These are phyloP conservation scores for Eulemur mongoz DNA, from an alignment of 2,797 vertebrate genomes.

Conservation along the genomic window DNA sequence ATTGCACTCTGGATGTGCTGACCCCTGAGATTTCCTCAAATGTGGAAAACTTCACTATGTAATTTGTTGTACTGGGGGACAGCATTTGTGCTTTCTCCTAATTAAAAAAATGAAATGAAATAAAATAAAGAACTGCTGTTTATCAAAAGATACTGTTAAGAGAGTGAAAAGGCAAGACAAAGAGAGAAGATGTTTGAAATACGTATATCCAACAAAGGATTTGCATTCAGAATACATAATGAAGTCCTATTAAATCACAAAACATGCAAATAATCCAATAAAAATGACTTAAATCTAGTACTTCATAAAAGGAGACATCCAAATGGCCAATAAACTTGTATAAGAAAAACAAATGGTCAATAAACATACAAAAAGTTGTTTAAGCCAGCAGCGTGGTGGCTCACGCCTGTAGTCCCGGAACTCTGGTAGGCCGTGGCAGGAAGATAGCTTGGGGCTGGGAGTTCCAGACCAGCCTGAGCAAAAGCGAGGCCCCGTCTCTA, in stretches of 20 bases:
- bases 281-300: slow-evolving; percentile 17
- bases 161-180: slow-evolving; percentile 12
- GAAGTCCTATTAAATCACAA: background rate
- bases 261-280: background rate
- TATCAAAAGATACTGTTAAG: background rate
- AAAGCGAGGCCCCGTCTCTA: no score
- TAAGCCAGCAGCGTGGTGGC: no score
- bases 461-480: no score
- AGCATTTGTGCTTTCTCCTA: background rate
- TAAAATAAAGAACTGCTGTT: slow-evolving; percentile 6
- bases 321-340: no score
- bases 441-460: no score
- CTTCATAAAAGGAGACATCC: background rate
- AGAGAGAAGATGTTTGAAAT: slow-evolving; percentile 17
- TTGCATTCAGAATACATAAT: background rate
- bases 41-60: background rate
- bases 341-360: no score
- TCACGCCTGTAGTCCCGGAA: no score
- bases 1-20: background rate
- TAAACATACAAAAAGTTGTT: no score
- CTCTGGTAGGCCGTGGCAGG: no score
- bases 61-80: background rate
- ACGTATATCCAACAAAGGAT: background rate
- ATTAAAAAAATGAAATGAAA: background rate
- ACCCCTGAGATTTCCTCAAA: background rate